phyloP scores from a whole-genome alignment of 2,113 vertebrate genomes.

The Dasyurus viverrinus region DNA sequence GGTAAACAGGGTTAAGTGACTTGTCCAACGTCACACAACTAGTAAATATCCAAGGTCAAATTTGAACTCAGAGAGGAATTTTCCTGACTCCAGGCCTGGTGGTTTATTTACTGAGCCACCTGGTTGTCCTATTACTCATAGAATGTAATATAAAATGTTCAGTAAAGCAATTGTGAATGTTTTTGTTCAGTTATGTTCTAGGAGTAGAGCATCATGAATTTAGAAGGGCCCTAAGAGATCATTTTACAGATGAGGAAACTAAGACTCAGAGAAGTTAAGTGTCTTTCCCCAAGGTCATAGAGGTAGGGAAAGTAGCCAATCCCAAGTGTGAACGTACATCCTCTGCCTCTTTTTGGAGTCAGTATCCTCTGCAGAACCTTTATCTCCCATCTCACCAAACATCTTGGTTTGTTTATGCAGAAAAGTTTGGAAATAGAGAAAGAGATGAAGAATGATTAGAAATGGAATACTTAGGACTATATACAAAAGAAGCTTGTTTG shows the following conservation, averaged over 20 bases:
- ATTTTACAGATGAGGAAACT: background rate
- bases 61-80: background rate
- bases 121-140: background rate
- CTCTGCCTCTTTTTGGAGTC: background rate
- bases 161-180: background rate
- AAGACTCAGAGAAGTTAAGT: background rate
- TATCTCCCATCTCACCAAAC: background rate
- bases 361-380: background rate
- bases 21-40: background rate
- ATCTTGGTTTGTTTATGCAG: background rate
- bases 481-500: background rate
- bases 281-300: background rate
- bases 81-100: background rate
- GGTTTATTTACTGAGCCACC: background rate
- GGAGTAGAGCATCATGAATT: background rate
- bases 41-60: background rate
- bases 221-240: background rate
- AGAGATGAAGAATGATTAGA: background rate
- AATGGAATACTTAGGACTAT: background rate
- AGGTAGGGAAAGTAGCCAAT: background rate
- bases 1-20: background rate
- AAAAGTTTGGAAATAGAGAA: background rate
- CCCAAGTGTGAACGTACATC: background rate
- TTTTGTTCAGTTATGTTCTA: background rate
- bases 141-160: background rate